Percentiles rank a stretch among this genome's conserved stretches.
Conservation (phyloP, 2,888 invertebrate genomes). For the Troides aeacus region DNA sequence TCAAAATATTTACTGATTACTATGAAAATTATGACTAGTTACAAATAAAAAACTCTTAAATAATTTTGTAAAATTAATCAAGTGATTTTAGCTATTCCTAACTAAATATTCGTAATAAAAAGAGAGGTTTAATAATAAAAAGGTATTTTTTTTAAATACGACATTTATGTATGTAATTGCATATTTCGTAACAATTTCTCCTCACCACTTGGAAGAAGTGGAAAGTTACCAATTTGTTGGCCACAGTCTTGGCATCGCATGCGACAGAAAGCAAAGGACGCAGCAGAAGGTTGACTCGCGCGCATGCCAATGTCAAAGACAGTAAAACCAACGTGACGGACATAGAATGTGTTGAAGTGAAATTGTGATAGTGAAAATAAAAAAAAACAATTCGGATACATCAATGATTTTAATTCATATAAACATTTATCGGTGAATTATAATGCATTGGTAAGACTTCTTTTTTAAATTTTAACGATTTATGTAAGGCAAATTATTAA, state of each 20-base stretch:
- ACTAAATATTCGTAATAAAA: neutral
- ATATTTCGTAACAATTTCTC: conserved; percentile 28
- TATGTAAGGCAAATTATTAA: neutral
- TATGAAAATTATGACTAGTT: too few species aligned
- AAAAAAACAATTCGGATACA: neutral
- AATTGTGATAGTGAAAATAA: conserved; percentile 24
- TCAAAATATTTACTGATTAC: too few species aligned
- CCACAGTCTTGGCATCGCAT: conserved; percentile 19
- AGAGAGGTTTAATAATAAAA: neutral
- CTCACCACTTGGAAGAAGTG: conserved; percentile 20
- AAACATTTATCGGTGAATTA: neutral
- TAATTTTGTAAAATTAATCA: too few species aligned
- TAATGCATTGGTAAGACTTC: conserved; percentile 17
- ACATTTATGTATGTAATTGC: conserved; percentile 17
- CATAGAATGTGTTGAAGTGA: conserved; percentile 10
- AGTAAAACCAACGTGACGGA: neutral
- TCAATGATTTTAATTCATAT: too few species aligned
- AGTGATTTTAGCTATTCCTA: neutral
- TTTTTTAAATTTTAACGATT: neutral
- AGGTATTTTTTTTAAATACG: neutral
- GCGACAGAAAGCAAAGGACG: conserved; percentile 28
- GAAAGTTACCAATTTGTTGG: conserved; percentile 21
- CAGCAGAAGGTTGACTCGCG: conserved; percentile 21
- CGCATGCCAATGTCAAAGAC: conserved; percentile 23
- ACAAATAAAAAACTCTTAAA: too few species aligned